Percentiles rank a stretch among this genome's conserved stretches.
Evolutionary conservation across 1,140 invertebrate genomes (phyloP).

Genomic region (Ectropis grisescens): DNA sequence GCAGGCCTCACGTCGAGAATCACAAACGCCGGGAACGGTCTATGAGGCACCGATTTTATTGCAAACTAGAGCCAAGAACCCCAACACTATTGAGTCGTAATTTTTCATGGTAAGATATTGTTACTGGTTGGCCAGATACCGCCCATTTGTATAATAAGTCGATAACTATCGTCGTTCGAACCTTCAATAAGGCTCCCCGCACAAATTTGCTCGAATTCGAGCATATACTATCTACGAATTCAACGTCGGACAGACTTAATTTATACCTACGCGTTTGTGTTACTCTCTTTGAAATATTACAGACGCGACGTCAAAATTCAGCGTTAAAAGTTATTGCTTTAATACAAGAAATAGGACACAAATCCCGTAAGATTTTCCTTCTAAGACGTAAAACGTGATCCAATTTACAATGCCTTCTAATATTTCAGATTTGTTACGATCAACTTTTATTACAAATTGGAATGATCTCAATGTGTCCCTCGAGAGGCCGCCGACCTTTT

Average conservation of each 20-base stretch:
- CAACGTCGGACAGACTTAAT: conserved; percentile 3
- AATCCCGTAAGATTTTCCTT: conserved; percentile 21
- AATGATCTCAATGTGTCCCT: conserved; percentile 30
- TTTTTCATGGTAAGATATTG: conserved; percentile 45
- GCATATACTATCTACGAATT: conserved; percentile 6
- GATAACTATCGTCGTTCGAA: conserved; percentile 35
- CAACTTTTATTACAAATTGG: conserved; percentile 39
- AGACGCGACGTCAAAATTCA: not conserved
- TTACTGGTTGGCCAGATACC: conserved; percentile 34
- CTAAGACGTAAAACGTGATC: conserved; percentile 37
- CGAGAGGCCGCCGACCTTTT: conserved; percentile 13
- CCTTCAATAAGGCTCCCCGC: conserved; percentile 23
- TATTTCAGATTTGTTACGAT: conserved; percentile 33
- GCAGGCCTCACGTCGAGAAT: conserved; percentile 13
- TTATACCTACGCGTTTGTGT: conserved; percentile 8
- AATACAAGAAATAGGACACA: conserved; percentile 15
- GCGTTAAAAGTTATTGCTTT: conserved; percentile 5
- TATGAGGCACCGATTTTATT: conserved; percentile 30
- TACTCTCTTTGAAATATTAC: conserved; percentile 10
- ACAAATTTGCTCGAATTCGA: conserved; percentile 29
- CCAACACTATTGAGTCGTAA: conserved; percentile 29
- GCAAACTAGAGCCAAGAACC: conserved; percentile 22
- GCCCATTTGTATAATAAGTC: conserved; percentile 52
- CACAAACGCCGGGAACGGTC: conserved; percentile 19
- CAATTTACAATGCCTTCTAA: conserved; percentile 35